Evolutionary conservation across 2,797 vertebrate genomes (phyloP).

Genomic region (Melanotaenia trifasciata): DNA sequence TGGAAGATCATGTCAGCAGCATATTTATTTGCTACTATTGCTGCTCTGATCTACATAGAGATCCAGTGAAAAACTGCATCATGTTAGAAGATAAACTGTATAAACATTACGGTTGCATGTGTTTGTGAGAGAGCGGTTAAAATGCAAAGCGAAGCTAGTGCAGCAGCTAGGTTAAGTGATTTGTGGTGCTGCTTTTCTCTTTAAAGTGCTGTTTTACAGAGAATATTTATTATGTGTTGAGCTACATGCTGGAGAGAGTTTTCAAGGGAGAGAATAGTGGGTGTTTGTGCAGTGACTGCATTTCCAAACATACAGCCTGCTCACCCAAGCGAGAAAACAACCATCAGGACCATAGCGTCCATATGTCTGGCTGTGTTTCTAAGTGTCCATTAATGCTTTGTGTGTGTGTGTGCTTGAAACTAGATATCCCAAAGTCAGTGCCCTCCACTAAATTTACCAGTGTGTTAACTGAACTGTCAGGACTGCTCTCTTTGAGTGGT

Average conservation of each 20-base stretch:
- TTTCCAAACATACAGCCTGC: conserved; percentile 42
- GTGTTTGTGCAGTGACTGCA: conserved; percentile 38
- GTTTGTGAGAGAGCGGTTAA: conserved; percentile 17
- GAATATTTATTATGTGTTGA: conserved; percentile 41
- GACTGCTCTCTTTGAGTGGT: conserved; percentile 66
- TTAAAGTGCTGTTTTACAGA: conserved; percentile 56
- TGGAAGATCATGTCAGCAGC: conserved; percentile 23
- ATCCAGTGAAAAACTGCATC: conserved; percentile 34
- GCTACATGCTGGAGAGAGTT: conserved; percentile 20
- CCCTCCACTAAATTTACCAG: conserved; percentile 84
- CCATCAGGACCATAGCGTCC: conserved; percentile 48
- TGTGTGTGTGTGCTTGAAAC: conserved; percentile 67
- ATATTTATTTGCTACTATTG: conserved; percentile 16
- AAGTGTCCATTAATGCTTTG: conserved; percentile 42
- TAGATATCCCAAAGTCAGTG: conserved; percentile 70
- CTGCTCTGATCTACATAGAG: conserved; percentile 19
- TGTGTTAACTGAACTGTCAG: conserved; percentile 79
- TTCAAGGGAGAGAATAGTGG: conserved; percentile 14
- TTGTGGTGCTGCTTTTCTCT: conserved; percentile 35
- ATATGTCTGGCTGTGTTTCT: conserved; percentile 57
- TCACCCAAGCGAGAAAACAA: conserved; percentile 54
- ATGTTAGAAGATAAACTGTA: conserved; percentile 32
- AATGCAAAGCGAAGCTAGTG: conserved; percentile 44
- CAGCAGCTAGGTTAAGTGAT: conserved; percentile 36
- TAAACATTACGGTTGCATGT: conserved; percentile 15